phyloP scores from a whole-genome alignment of 2,113 vertebrate species.

The Thomomys bottae region DNA sequence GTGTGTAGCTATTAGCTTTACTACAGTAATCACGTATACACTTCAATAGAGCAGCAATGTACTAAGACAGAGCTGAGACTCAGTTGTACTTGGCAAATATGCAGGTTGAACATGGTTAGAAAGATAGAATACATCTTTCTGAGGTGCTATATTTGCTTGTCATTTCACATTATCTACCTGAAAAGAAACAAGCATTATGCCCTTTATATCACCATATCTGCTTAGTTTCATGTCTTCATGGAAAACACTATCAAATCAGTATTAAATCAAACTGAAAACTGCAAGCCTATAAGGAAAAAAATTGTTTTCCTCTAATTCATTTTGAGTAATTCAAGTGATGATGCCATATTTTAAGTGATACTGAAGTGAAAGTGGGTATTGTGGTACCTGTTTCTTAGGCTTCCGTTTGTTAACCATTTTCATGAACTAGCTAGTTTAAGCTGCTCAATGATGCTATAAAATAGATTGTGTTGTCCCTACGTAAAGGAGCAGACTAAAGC shows the following conservation, averaged over 20 bases:
- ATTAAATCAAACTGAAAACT: conserved; percentile 41
- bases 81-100: neutral
- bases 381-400: neutral
- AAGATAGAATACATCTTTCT: neutral
- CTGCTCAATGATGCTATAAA: neutral
- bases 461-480: neutral
- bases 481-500: neutral
- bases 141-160: neutral
- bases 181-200: conserved; percentile 24
- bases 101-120: neutral
- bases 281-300: neutral
- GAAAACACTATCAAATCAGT: conserved; percentile 41
- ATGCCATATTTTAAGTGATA: neutral
- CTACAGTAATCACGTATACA: neutral
- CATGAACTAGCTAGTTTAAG: conserved; percentile 2
- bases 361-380: neutral
- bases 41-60: neutral
- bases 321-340: neutral
- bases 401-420: neutral
- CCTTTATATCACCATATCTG: conserved; percentile 40
- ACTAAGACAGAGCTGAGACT: neutral
- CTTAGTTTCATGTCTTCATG: conserved; percentile 8
- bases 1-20: neutral
- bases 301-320: neutral
- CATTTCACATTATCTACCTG: neutral